Evolutionary conservation across 2,888 invertebrate genomes (phyloP), one percentile per base, ranked within the genome.

Genomic region (Epicampocera succincta): DNA sequence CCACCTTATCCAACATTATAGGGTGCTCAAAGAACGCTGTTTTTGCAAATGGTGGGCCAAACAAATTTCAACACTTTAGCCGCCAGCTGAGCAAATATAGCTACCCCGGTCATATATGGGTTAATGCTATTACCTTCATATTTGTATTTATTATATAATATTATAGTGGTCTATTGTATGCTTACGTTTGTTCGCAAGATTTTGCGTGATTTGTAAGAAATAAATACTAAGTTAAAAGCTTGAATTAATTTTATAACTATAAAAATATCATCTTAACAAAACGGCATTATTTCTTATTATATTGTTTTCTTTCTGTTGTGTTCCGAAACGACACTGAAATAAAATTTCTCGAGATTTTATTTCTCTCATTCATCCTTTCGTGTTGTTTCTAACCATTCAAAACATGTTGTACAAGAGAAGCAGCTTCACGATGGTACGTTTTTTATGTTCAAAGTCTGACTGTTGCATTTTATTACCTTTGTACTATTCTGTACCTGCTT

Each of bases 391-490:
- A 42, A 50, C n/a, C 15, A 19, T 50, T 46, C 9, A 50, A 40
- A 65, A 65, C 19, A 44, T 9, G 40, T 11, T 21, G 29, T 17
- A 42, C n/a, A 15, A 50, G 25, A 12, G 17, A 11, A 52, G 19
- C 19, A 63, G 40, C 52, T 68, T 25, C 40, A 42, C 58, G 29
- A 38, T 42, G 9, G 5, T 52, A 46, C 52, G n/a, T 46, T 63
- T 73, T 63, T 82, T 78, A 81, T 78, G 52, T 58, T 58, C 54
- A 69, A 58, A 77, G 78, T 78, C 71, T 71, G 60, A 73, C 44
- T 71, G 63, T 71, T 69, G 71, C 83, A 83, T 83, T 81, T 83
- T 84, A 85, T 85, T 85, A 80, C 83, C 80, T 80, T 83, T 84
- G 80, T 69, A 77, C 72, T 76, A 38, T 60, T 46, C 17, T 44